Evolutionary conservation across 2,113 vertebrate genomes (phyloP).

Genomic region (Motacilla alba): DNA sequence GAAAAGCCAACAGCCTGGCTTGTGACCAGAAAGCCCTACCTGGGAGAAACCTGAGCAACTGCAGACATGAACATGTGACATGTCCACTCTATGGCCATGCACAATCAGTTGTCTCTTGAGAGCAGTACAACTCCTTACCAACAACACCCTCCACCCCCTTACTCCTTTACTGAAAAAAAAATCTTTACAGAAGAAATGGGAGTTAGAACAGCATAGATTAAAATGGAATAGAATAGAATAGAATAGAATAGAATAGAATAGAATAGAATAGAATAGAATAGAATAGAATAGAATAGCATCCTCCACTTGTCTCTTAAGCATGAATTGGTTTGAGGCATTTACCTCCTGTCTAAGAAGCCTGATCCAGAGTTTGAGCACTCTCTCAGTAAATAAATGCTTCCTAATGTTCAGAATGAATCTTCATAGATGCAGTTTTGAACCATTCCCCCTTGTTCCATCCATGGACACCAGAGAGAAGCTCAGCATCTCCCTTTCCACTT

Average conservation of each 20-base stretch:
- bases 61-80: background rate
- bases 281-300: background rate
- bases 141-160: rapidly evolving
- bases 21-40: background rate
- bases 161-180: background rate
- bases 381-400: background rate
- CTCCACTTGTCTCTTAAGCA: background rate
- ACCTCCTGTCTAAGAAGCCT: background rate
- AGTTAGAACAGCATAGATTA: background rate
- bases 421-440: background rate
- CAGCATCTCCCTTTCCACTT: background rate
- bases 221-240: no score
- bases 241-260: background rate
- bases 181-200: background rate
- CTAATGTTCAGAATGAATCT: background rate
- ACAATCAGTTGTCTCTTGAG: background rate
- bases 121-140: background rate
- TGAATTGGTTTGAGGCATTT: background rate
- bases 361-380: background rate
- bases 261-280: background rate
- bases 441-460: rapidly evolving
- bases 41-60: background rate
- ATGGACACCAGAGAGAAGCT: background rate
- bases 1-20: background rate
- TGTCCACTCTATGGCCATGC: background rate